phyloP scores from a whole-genome alignment of 1,140 invertebrate species.

The Papilio helenus region DNA sequence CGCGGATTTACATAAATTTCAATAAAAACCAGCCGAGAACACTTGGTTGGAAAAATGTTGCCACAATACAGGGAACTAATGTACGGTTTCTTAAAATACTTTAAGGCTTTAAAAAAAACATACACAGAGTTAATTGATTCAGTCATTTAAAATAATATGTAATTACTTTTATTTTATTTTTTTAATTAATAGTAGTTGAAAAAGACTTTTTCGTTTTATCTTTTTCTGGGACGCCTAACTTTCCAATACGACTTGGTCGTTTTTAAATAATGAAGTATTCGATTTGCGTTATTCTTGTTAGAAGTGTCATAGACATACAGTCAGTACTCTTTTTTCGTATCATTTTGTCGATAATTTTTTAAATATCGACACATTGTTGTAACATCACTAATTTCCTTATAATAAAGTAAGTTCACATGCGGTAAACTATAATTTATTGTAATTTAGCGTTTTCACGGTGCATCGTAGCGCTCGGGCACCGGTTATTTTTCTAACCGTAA shows the following conservation, averaged over 20 bases:
- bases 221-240: no score
- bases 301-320: no score
- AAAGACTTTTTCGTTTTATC: no score
- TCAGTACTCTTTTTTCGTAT: no score
- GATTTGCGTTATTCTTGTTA: no score
- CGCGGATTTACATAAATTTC: slow-evolving; percentile 76
- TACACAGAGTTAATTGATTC: no score
- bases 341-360: background rate
- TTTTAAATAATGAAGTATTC: no score
- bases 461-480: background rate
- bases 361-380: background rate
- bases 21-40: slow-evolving; percentile 59
- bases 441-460: slow-evolving; percentile 37
- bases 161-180: background rate
- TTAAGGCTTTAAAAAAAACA: background rate
- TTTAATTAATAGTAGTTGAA: no score
- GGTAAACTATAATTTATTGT: slow-evolving; percentile 30
- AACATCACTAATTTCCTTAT: slow-evolving; percentile 39
- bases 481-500: slow-evolving; percentile 35
- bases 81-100: slow-evolving; percentile 53
- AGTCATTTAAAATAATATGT: no score
- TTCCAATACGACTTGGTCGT: no score
- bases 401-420: slow-evolving; percentile 26
- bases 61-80: slow-evolving; percentile 57
- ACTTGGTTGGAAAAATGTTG: slow-evolving; percentile 64